These are phyloP conservation scores for Lasius platythorax DNA, from an alignment of 2,888 invertebrate species.

Conservation along the genomic window DNA sequence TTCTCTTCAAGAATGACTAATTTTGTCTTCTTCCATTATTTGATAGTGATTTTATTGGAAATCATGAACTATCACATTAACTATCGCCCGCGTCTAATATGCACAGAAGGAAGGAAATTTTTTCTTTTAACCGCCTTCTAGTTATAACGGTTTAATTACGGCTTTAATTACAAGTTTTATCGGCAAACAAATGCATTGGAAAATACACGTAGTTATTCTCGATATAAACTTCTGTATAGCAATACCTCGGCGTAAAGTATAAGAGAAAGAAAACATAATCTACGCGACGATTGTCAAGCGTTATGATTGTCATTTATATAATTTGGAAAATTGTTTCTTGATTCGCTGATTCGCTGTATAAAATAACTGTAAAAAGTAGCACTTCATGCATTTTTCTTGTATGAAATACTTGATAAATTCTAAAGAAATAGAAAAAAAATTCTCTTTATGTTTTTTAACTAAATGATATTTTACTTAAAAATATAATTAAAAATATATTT, in stretches of 20 bases:
- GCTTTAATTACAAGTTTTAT: constrained; percentile 66
- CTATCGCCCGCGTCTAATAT: not conserved
- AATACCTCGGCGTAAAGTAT: constrained; percentile 15
- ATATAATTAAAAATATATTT: not conserved
- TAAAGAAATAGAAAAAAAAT: not conserved
- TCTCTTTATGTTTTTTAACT: not conserved
- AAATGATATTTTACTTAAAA: not conserved
- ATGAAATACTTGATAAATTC: not conserved
- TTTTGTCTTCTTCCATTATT: not conserved
- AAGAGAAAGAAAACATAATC: not conserved
- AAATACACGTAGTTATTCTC: constrained; percentile 22
- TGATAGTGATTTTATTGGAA: not conserved
- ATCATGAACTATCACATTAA: constrained; percentile 20
- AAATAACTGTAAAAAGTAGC: not conserved
- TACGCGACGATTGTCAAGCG: not conserved
- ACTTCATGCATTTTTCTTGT: not conserved
- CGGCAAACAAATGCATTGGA: constrained; percentile 13
- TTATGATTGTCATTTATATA: not conserved
- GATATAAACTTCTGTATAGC: constrained; percentile 21
- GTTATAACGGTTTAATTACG: constrained; percentile 67
- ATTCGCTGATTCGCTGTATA: not conserved
- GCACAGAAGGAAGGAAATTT: not conserved
- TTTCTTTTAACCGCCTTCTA: constrained; percentile 23
- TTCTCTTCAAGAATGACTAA: not conserved
- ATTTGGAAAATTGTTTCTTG: not conserved